Base-by-base conservation (phyloP, 2,797 vertebrate genomes). In the Scomberomorus guttatus region DNA sequence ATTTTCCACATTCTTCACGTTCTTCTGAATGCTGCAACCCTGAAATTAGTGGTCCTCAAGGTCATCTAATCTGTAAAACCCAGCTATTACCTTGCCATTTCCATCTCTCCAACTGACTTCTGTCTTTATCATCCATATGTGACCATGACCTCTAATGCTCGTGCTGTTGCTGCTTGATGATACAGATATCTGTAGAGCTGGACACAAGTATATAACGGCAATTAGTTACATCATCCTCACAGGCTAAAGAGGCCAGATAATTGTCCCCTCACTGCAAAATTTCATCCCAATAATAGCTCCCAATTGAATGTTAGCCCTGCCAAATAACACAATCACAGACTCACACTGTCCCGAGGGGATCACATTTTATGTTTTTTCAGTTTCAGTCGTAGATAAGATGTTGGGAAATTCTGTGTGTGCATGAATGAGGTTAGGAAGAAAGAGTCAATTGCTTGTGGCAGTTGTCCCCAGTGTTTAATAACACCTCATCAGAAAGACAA, bases 261-360 rank as follows among this genome's bases (percentile, higher is more conserved):
- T 90, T 83, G 85, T 79, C 84, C 85, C 65, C 75, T 79, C 65
- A 17, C 75, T 84, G 76, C 79, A 75, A 75, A 75, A 80, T 82
- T 75, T 84, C 75, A 85, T 52, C 44, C 58, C 72, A 82, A 71
- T 91, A 89, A 88, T 76, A 77, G 80, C 83, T 92, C 89, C 88
- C 88, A 65, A 64, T 85, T 81, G 78, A 65, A 78, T 17, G 74
- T 51, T 46, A 48, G 32, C 44, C 73, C 79, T 75, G 86, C 90
- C 90, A 93, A 90, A 85, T 61, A 84, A 89, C 79, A 91, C 85
- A 90, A 82, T 78, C 82, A 34, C 44, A 76, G 84, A 46, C 63
- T 80, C 52, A 59, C 32, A n/a, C 67, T 76, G 86, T 84, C 86
- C 86, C 75, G 66, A 80, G 86, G 78, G 86, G 63, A 57, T 62